phyloP scores from a whole-genome alignment of 2,797 vertebrate species.

The Cyprinella venusta region DNA sequence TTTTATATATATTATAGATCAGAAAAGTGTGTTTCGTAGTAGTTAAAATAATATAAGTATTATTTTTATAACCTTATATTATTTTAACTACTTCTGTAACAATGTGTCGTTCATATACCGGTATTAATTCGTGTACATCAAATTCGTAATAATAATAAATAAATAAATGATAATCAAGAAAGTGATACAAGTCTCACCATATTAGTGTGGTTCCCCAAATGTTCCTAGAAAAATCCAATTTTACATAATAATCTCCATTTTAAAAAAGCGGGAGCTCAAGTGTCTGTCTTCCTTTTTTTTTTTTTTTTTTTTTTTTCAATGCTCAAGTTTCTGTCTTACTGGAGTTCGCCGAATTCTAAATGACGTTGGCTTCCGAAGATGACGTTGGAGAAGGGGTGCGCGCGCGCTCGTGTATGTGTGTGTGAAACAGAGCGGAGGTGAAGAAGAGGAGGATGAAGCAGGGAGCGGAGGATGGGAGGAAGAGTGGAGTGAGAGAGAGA shows the following conservation, averaged over 20 bases:
- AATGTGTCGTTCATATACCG: background rate
- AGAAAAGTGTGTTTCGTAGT: background rate
- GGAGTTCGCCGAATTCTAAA: conserved; percentile 64
- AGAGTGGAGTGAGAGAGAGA: conserved; percentile 80
- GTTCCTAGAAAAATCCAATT: no score
- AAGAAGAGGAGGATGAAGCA: conserved; percentile 85
- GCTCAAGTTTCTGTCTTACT: no score
- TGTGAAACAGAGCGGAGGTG: conserved; percentile 74
- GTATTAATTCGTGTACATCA: background rate
- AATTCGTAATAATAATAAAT: background rate
- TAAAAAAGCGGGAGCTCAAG: background rate
- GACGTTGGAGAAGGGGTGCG: conserved; percentile 70
- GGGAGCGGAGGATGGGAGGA: conserved; percentile 84
- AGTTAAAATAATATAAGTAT: no score
- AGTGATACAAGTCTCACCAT: background rate
- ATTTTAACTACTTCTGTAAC: background rate
- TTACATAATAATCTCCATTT: background rate
- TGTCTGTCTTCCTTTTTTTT: no score
- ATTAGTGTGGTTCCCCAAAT: background rate
- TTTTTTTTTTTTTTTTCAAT: no score
- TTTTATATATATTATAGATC: background rate
- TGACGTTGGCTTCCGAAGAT: conserved; percentile 74
- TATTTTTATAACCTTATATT: background rate
- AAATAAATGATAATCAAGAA: background rate
- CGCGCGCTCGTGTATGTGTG: conserved; percentile 24